Evolutionary conservation across 1,140 invertebrate genomes (phyloP).

Genomic region (Yoshiicerus persimilis): DNA sequence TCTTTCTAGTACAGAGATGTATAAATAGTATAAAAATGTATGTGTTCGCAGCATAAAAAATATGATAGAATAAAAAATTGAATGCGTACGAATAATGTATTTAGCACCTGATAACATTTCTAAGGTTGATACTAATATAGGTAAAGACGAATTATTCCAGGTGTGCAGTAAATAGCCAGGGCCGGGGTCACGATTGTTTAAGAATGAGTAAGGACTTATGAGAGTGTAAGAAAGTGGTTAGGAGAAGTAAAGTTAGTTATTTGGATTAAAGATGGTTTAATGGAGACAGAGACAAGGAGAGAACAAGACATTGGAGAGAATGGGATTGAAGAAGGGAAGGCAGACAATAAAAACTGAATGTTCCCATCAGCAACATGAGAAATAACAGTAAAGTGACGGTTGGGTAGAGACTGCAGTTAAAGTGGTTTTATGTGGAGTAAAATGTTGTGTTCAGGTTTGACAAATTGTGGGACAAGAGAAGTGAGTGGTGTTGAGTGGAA

Average conservation of each 20-base stretch:
- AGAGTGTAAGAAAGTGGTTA: neutral
- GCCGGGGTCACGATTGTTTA: neutral
- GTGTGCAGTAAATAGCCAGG: too few relatives aligned
- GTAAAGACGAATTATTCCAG: too few relatives aligned
- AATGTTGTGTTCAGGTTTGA: neutral
- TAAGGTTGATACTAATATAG: too few relatives aligned
- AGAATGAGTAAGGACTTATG: neutral
- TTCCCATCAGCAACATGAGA: neutral
- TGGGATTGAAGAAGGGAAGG: neutral
- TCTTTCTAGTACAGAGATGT: too few relatives aligned
- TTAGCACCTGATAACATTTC: neutral
- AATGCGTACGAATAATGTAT: too few relatives aligned
- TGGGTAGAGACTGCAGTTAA: neutral
- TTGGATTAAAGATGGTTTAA: neutral
- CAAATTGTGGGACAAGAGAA: neutral
- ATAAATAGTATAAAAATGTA: too few relatives aligned
- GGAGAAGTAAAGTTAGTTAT: neutral
- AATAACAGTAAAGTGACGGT: neutral
- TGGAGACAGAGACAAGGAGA: neutral
- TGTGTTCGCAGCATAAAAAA: too few relatives aligned
- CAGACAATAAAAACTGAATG: neutral
- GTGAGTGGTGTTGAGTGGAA: neutral
- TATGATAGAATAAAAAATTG: too few relatives aligned
- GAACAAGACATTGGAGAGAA: neutral
- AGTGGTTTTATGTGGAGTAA: neutral